Evolutionary conservation across 2,888 invertebrate genomes (phyloP).

Genomic region (Caradrina kadenii): DNA sequence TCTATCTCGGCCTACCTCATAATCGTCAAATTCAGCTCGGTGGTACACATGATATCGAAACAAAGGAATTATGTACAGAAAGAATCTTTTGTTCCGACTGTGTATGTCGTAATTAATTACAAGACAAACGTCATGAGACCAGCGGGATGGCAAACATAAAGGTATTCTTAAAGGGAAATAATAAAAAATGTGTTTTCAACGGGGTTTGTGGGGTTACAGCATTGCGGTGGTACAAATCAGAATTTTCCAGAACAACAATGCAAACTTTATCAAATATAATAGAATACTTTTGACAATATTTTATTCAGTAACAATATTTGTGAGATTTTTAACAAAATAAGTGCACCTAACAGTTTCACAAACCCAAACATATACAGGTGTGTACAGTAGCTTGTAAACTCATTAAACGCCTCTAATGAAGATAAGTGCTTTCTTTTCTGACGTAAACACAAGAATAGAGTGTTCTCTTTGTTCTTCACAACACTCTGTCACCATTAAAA

Average conservation of each 20-base stretch:
- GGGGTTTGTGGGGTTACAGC: background rate
- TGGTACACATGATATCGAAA: conserved; percentile 27
- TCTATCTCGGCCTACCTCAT: conserved; percentile 1
- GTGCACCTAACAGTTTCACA: background rate
- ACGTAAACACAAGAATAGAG: conserved; percentile 4
- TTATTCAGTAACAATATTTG: background rate
- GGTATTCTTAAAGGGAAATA: conserved; percentile 31
- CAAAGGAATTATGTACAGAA: conserved; percentile 35
- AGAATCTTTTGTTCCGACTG: conserved; percentile 50
- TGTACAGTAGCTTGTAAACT: conserved; percentile 6
- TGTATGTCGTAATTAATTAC: conserved; percentile 51
- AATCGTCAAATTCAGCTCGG: background rate
- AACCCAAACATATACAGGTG: background rate
- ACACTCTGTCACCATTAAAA: conserved; percentile 44
- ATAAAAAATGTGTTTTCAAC: conserved; percentile 23
- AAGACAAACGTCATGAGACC: conserved; percentile 36
- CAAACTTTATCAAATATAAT: no score
- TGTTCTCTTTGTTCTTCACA: conserved; percentile 28
- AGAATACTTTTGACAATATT: no score
- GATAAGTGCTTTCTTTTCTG: conserved; percentile 16
- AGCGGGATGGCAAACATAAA: conserved; percentile 30
- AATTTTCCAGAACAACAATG: background rate
- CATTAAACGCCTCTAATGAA: conserved; percentile 33
- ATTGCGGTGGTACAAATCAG: background rate
- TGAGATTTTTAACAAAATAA: background rate